phyloP scores from a whole-genome alignment of 2,797 vertebrate genomes.

The Periophthalmus magnuspinnatus region DNA sequence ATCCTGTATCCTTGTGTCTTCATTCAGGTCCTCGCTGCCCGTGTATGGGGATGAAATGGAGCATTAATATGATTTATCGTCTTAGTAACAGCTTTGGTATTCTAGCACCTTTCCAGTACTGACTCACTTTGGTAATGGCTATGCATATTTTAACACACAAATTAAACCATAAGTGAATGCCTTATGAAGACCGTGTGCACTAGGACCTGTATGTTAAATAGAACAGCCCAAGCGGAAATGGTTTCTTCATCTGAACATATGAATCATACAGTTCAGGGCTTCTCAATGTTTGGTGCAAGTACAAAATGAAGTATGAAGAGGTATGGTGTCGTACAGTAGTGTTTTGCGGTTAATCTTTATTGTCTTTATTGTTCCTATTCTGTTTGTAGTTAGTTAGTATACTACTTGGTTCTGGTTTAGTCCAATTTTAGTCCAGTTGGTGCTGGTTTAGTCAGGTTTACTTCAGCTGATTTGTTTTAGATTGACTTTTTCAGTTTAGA shows the following conservation, averaged over 20 bases:
- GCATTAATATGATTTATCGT: slow-evolving; percentile 34
- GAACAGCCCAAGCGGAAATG: not conserved
- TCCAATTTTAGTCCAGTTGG: not conserved
- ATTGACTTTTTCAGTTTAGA: not conserved
- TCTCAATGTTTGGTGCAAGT: not conserved
- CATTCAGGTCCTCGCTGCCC: not conserved
- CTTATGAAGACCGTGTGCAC: slow-evolving; percentile 3
- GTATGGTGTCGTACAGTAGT: too few species aligned
- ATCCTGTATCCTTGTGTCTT: slow-evolving; percentile 1
- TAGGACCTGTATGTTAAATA: not conserved
- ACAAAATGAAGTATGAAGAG: not conserved
- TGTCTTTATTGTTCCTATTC: too few species aligned
- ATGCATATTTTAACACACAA: slow-evolving; percentile 28
- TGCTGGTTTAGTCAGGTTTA: not conserved
- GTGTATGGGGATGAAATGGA: not conserved
- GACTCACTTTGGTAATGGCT: slow-evolving; percentile 30
- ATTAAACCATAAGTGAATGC: slow-evolving; percentile 18
- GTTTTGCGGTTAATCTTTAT: too few species aligned
- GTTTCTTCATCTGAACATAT: not conserved
- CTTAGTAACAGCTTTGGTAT: slow-evolving; percentile 5
- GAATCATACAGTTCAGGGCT: not conserved
- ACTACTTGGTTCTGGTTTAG: not conserved
- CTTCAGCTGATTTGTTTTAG: not conserved
- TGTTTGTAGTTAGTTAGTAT: too few species aligned
- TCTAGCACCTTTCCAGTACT: slow-evolving; percentile 4